phyloP scores from a whole-genome alignment of 2,113 vertebrate species.

The Australoheros scitulus region DNA sequence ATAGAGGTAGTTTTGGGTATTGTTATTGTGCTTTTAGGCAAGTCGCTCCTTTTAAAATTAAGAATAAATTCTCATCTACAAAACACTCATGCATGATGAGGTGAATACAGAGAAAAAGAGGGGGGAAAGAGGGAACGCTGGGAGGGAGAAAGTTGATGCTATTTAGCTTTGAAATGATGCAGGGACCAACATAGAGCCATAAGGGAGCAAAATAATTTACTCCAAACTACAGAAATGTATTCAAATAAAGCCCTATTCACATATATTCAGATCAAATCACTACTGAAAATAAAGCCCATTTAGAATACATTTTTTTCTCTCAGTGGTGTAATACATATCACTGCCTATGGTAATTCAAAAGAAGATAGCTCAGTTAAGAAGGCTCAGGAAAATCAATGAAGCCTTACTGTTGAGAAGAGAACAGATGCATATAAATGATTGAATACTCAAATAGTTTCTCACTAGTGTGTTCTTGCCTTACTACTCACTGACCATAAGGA shows the following conservation, averaged over 20 bases:
- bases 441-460: slow-evolving; percentile 24
- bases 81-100: slow-evolving; percentile 43
- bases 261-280: slow-evolving; percentile 75
- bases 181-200: slow-evolving; percentile 27
- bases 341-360: slow-evolving; percentile 75
- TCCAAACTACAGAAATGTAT: slow-evolving; percentile 66
- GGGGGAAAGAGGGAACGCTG: neutral
- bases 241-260: slow-evolving; percentile 73
- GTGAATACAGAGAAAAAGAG: slow-evolving; percentile 12
- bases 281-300: slow-evolving; percentile 73
- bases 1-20: neutral
- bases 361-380: slow-evolving; percentile 77
- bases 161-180: slow-evolving; percentile 59
- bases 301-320: slow-evolving; percentile 69
- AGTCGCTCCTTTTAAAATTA: slow-evolving; percentile 29
- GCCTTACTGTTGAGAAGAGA: slow-evolving; percentile 63
- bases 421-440: slow-evolving; percentile 72
- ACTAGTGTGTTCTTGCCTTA: slow-evolving; percentile 11
- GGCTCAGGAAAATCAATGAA: slow-evolving; percentile 74
- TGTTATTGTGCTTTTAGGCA: slow-evolving; percentile 5
- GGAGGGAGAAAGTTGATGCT: slow-evolving; percentile 30
- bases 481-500: slow-evolving; percentile 8
- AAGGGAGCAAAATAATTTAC: slow-evolving; percentile 68
- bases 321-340: slow-evolving; percentile 65
- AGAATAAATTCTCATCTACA: slow-evolving; percentile 58